These are phyloP conservation scores for Carassius gibelio DNA, from an alignment of 2,113 vertebrate genomes.

Conservation along the genomic window DNA sequence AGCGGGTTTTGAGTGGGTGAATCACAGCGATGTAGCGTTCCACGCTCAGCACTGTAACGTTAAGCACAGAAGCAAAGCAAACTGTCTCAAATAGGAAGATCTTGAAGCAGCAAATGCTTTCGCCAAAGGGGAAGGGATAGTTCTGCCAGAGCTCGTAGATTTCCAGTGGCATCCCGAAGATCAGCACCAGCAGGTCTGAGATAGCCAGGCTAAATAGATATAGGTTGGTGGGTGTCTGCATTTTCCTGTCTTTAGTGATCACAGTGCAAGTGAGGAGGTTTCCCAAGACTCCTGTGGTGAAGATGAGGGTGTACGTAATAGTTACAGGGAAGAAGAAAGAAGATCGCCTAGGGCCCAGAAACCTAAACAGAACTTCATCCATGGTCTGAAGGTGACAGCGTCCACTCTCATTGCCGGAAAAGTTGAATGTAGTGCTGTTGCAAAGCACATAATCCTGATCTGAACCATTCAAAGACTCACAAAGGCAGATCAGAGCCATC, in stretches of 20 bases:
- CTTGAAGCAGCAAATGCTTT: slow-evolving; percentile 78
- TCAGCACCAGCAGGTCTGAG: slow-evolving; percentile 76
- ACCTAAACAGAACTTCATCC: slow-evolving; percentile 69
- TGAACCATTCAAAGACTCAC: slow-evolving; percentile 61
- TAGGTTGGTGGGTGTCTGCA: slow-evolving; percentile 78
- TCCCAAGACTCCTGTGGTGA: slow-evolving; percentile 73
- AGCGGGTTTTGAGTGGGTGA: slow-evolving; percentile 77
- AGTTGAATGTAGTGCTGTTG: slow-evolving; percentile 62
- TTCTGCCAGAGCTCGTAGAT: slow-evolving; percentile 81
- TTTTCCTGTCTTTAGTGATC: slow-evolving; percentile 77
- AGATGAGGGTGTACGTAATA: slow-evolving; percentile 75
- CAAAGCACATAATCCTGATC: slow-evolving; percentile 35
- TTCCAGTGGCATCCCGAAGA: slow-evolving; percentile 80
- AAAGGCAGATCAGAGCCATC: slow-evolving; percentile 66
- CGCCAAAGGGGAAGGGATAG: slow-evolving; percentile 79
- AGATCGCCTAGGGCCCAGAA: slow-evolving; percentile 76
- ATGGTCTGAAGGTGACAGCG: slow-evolving; percentile 46
- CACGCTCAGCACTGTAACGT: slow-evolving; percentile 77
- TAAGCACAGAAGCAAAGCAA: slow-evolving; percentile 80
- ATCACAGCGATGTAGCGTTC: slow-evolving; percentile 80
- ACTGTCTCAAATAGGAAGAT: slow-evolving; percentile 79
- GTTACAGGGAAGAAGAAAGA: slow-evolving; percentile 76
- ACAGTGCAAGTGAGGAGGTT: slow-evolving; percentile 79
- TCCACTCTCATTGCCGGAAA: slow-evolving; percentile 60
- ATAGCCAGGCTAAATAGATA: slow-evolving; percentile 78